These are phyloP conservation scores for Dicranocentrus wangi DNA, from an alignment of 2,888 invertebrate genomes.

Conservation along the genomic window DNA sequence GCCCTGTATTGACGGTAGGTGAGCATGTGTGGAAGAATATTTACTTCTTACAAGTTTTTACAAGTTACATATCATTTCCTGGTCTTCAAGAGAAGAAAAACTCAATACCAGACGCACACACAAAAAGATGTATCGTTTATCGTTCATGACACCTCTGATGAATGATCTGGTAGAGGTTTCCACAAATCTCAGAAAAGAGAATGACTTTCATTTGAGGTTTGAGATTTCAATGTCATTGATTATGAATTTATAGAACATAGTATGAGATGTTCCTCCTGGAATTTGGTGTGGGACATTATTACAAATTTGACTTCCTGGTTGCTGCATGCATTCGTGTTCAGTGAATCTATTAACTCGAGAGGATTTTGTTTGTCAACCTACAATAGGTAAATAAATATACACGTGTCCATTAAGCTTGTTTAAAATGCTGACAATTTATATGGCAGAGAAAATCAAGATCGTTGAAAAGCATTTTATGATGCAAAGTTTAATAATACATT, in stretches of 20 bases:
- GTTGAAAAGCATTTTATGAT: too few relatives aligned
- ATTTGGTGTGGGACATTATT: too few relatives aligned
- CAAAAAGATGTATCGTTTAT: slow-evolving; percentile 4
- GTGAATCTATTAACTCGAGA: too few relatives aligned
- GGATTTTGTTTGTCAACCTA: too few relatives aligned
- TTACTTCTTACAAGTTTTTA: slow-evolving; percentile 30
- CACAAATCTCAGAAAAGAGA: neutral
- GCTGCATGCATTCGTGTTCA: too few relatives aligned
- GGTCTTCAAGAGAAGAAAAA: slow-evolving; percentile 18
- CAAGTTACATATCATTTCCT: slow-evolving; percentile 41
- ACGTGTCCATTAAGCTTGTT: too few relatives aligned
- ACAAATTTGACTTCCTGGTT: neutral
- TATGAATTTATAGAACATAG: neutral
- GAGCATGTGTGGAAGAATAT: neutral
- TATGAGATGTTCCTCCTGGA: neutral
- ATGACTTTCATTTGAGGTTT: slow-evolving; percentile 26
- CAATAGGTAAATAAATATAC: too few relatives aligned
- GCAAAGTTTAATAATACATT: too few relatives aligned
- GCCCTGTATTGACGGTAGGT: slow-evolving; percentile 15
- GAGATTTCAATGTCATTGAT: slow-evolving; percentile 29
- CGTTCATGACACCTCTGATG: slow-evolving; percentile 8
- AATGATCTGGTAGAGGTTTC: slow-evolving; percentile 11
- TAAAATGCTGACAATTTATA: too few relatives aligned
- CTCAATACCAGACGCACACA: neutral
- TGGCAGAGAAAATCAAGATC: too few relatives aligned